A percentile compares a stretch with the other conserved stretches of the same genome.
Evolutionary conservation across 1,140 invertebrate species (phyloP).

Genomic region (Andrena cerasifolii): DNA sequence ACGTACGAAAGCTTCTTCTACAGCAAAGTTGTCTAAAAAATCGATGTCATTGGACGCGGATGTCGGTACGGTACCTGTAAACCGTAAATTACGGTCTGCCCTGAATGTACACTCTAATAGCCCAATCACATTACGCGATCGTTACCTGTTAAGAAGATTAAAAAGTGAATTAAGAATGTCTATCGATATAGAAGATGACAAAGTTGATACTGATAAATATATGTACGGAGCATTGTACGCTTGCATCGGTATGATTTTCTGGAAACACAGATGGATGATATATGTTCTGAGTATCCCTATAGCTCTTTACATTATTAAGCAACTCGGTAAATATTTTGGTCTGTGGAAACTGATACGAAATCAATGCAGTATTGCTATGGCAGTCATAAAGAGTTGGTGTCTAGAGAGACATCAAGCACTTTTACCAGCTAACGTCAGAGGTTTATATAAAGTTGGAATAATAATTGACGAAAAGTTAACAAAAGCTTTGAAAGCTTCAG

Average conservation of each 20-base stretch:
- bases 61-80: slow-evolving; percentile 4
- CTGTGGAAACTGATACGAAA: slow-evolving; percentile 78
- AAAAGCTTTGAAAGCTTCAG: slow-evolving; percentile 81
- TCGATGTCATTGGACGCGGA: slow-evolving; percentile 74
- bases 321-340: slow-evolving; percentile 82
- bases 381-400: slow-evolving; percentile 77
- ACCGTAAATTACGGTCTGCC: background rate
- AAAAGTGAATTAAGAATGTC: slow-evolving; percentile 82
- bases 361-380: slow-evolving; percentile 64
- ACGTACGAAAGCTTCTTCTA: slow-evolving; percentile 3
- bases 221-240: slow-evolving; percentile 87
- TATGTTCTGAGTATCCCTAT: slow-evolving; percentile 86
- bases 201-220: slow-evolving; percentile 84
- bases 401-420: slow-evolving; percentile 82
- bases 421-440: slow-evolving; percentile 84
- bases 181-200: slow-evolving; percentile 76
- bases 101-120: slow-evolving; percentile 45
- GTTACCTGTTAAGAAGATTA: slow-evolving; percentile 76
- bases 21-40: slow-evolving; percentile 61
- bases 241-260: slow-evolving; percentile 87
- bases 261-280: slow-evolving; percentile 88
- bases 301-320: slow-evolving; percentile 85
- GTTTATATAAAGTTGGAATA: slow-evolving; percentile 82
- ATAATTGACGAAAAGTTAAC: slow-evolving; percentile 82
- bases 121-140: slow-evolving; percentile 62